A percentile compares a stretch with the other conserved stretches of the same genome.
Conservation (phyloP, 2,113 vertebrate species). For the Illadopsis cleaveri region DNA sequence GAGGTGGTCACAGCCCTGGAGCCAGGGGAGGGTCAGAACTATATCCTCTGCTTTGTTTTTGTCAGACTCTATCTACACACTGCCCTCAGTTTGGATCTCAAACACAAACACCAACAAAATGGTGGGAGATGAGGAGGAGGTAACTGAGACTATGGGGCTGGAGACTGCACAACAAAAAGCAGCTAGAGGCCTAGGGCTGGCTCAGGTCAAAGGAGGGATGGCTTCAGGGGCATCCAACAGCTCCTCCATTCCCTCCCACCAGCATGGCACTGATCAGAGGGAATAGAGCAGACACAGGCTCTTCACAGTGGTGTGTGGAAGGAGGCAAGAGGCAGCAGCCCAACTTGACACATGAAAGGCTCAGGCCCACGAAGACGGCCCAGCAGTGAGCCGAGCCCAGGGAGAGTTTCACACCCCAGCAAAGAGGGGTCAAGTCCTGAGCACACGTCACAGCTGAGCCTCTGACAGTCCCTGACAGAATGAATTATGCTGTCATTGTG, state of each 20-base stretch:
- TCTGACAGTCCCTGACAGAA: not conserved
- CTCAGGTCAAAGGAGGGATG: fast-evolving
- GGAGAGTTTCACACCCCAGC: not conserved
- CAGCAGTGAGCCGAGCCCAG: fast-evolving
- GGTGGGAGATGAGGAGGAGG: not conserved
- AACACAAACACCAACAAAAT: not conserved
- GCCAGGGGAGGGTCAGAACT: not conserved
- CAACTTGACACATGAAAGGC: not conserved
- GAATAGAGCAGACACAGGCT: not conserved
- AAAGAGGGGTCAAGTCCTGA: not conserved
- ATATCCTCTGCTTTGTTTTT: not conserved
- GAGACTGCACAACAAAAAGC: fast-evolving
- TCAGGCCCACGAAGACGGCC: fast-evolving
- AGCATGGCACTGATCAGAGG: fast-evolving
- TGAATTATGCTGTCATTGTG: not conserved
- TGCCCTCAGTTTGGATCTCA: not conserved
- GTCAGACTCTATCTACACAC: not conserved
- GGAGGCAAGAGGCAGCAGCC: not conserved
- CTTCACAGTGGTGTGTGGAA: not conserved
- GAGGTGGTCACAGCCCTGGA: not conserved
- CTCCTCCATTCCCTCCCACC: not conserved
- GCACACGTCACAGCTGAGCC: not conserved
- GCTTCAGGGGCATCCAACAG: not conserved
- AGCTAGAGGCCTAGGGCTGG: not conserved
- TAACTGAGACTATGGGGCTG: not conserved